Evolutionary conservation across 2,797 vertebrate genomes (phyloP).

Genomic region (Poecilia gillii): DNA sequence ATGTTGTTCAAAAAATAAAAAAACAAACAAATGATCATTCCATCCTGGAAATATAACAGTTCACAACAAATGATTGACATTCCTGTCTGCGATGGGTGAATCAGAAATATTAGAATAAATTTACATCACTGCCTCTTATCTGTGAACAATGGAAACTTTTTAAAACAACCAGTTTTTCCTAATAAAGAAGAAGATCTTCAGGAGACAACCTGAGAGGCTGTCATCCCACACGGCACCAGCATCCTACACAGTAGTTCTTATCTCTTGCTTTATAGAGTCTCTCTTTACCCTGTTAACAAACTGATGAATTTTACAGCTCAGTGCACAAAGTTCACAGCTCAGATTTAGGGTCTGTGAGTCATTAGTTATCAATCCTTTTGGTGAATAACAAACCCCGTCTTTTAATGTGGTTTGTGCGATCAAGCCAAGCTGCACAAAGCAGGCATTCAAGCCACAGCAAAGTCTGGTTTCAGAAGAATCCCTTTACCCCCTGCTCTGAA

Average conservation of each 20-base stretch:
- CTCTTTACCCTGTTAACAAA: slow-evolving; percentile 32
- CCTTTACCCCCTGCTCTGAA: slow-evolving; percentile 62
- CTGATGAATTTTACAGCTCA: slow-evolving; percentile 67
- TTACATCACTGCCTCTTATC: neutral
- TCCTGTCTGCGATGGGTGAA: neutral
- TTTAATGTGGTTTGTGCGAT: slow-evolving; percentile 81
- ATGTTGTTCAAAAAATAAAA: no score
- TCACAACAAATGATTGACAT: neutral
- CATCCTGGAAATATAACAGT: neutral
- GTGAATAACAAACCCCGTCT: slow-evolving; percentile 71
- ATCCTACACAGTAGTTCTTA: slow-evolving; percentile 62
- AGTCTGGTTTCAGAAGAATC: slow-evolving; percentile 80
- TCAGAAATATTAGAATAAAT: neutral
- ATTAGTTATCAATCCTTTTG: slow-evolving; percentile 80
- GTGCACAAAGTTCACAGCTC: slow-evolving; percentile 45
- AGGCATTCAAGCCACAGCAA: slow-evolving; percentile 79
- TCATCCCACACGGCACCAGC: slow-evolving; percentile 21
- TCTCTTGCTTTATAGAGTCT: slow-evolving; percentile 52
- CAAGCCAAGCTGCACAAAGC: slow-evolving; percentile 83
- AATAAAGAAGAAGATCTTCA: neutral
- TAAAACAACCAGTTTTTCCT: neutral
- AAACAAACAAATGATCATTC: neutral
- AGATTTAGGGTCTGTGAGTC: slow-evolving; percentile 62
- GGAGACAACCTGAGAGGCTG: neutral
- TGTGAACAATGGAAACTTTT: neutral